Percentiles rank a stretch among this genome's conserved stretches.
Conservation (phyloP, 2,797 vertebrate genomes). For the Cercopithecus neglectus region DNA sequence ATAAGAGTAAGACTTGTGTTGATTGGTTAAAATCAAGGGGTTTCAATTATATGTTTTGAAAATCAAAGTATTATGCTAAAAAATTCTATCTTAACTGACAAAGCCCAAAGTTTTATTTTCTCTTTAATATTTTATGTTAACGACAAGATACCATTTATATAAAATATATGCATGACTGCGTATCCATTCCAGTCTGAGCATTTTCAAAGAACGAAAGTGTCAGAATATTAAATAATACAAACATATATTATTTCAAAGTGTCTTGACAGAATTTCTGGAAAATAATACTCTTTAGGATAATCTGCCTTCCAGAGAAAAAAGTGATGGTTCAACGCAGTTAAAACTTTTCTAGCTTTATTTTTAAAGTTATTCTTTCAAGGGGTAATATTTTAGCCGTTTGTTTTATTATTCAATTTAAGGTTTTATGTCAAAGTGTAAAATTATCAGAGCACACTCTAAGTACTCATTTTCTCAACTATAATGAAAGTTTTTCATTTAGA, state of each 20-base stretch:
- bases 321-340: neutral
- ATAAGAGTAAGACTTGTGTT: conserved; percentile 66
- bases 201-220: conserved; percentile 19
- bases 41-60: conserved; percentile 67
- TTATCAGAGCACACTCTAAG: conserved; percentile 26
- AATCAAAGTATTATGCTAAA: conserved; percentile 62
- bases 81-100: conserved; percentile 68
- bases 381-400: conserved; percentile 41
- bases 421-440: conserved; percentile 54
- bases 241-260: conserved; percentile 32
- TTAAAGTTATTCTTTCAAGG: conserved; percentile 30
- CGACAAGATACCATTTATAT: conserved; percentile 65
- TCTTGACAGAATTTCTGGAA: conserved; percentile 57
- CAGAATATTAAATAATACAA: conserved; percentile 47
- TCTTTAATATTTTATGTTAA: conserved; percentile 78
- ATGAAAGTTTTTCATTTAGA: conserved; percentile 30
- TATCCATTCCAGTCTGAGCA: conserved; percentile 46
- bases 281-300: conserved; percentile 51
- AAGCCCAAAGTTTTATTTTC: conserved; percentile 75
- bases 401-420: conserved; percentile 45
- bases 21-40: conserved; percentile 66
- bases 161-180: conserved; percentile 38
- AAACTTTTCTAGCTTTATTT: conserved; percentile 48
- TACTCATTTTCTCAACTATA: conserved; percentile 21
- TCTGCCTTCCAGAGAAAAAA: conserved; percentile 45